Conservation (phyloP, 2,113 vertebrate species). For the Callopanchax toddi region DNA sequence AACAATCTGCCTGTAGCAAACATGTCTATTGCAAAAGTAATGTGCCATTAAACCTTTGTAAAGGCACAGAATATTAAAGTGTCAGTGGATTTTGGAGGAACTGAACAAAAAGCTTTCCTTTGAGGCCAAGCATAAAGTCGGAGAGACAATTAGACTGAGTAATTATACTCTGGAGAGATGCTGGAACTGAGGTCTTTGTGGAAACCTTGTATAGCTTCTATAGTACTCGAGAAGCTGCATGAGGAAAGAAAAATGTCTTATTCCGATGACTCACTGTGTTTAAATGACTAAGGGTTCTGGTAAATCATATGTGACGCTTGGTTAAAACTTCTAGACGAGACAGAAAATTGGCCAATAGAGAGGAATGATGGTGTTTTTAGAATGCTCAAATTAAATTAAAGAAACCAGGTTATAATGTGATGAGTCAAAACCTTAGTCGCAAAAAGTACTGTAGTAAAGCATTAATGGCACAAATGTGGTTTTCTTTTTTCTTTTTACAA, state of each 20-base stretch:
- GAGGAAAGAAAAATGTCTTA: conserved; percentile 33
- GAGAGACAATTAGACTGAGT: conserved; percentile 42
- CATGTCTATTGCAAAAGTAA: conserved; percentile 16
- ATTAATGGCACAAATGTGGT: conserved; percentile 38
- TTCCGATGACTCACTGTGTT: conserved; percentile 6
- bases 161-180: conserved; percentile 32
- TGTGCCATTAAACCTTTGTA: conserved; percentile 7
- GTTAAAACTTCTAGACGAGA: conserved; percentile 32
- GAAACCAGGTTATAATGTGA: conserved; percentile 54
- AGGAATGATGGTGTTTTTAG: conserved; percentile 41
- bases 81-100: conserved; percentile 18
- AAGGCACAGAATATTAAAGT: conserved; percentile 14
- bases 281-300: conserved; percentile 26
- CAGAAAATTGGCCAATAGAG: conserved; percentile 39
- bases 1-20: conserved; percentile 20
- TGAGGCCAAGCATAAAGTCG: conserved; percentile 32
- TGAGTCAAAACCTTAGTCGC: no score
- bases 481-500: conserved; percentile 21
- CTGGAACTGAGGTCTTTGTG: conserved; percentile 43
- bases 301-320: conserved; percentile 26
- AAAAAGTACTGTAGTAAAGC: no score
- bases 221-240: no score
- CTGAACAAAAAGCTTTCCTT: conserved; percentile 23
- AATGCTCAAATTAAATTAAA: conserved; percentile 47
- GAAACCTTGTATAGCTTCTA: conserved; percentile 43